phyloP scores from a whole-genome alignment of 2,888 invertebrate genomes.

The Ophioninae sp. region DNA sequence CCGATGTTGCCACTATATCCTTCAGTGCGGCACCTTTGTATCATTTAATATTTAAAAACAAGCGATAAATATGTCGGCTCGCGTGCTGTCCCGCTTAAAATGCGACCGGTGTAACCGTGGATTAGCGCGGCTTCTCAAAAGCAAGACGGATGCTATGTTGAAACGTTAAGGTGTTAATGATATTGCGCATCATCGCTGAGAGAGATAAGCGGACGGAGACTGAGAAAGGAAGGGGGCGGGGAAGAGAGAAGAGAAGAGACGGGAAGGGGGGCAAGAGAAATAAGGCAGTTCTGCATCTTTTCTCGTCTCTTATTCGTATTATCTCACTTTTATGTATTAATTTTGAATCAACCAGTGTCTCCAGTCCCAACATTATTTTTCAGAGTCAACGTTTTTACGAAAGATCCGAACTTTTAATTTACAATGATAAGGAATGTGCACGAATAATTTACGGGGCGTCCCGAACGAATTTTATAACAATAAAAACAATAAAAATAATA shows the following conservation, averaged over 20 bases:
- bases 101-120: slow-evolving; percentile 67
- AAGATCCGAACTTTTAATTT: slow-evolving; percentile 35
- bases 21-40: slow-evolving; percentile 78
- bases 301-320: slow-evolving; percentile 42
- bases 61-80: slow-evolving; percentile 80
- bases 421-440: slow-evolving; percentile 45
- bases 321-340: slow-evolving; percentile 53
- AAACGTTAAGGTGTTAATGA: slow-evolving; percentile 78
- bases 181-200: slow-evolving; percentile 66
- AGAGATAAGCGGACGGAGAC: slow-evolving; percentile 1
- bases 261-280: neutral
- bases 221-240: neutral
- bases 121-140: slow-evolving; percentile 72
- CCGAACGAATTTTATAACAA: no score
- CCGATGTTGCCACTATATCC: slow-evolving; percentile 39
- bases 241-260: slow-evolving; percentile 7
- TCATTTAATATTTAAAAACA: slow-evolving; percentile 81
- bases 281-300: slow-evolving; percentile 12
- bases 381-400: slow-evolving; percentile 54
- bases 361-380: slow-evolving; percentile 62
- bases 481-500: no score
- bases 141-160: slow-evolving; percentile 79
- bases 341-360: slow-evolving; percentile 54
- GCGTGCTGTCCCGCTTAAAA: slow-evolving; percentile 73
- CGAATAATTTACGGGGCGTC: slow-evolving; percentile 29